Evolutionary conservation across 2,888 invertebrate species (phyloP).

Genomic region (Uropetala carovei): DNA sequence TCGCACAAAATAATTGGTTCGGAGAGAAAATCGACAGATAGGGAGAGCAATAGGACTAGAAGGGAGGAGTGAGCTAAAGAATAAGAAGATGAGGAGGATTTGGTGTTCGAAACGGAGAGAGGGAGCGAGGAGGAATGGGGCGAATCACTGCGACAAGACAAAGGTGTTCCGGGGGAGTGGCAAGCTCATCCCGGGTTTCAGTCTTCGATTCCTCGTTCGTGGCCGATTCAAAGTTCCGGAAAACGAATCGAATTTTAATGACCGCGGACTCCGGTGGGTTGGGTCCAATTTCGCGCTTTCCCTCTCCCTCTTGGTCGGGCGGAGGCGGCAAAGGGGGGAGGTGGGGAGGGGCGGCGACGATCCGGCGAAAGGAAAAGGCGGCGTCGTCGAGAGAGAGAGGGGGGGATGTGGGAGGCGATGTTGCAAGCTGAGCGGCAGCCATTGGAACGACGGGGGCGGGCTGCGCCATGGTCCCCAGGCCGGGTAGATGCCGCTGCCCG

Average conservation of each 20-base stretch:
- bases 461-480: background rate
- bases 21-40: background rate
- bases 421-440: background rate
- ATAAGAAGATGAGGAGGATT: background rate
- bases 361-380: slow-evolving; percentile 14
- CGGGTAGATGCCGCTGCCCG: too few relatives aligned
- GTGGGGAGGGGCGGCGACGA: too few relatives aligned
- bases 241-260: slow-evolving; percentile 32
- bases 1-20: too few relatives aligned
- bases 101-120: background rate
- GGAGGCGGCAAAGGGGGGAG: too few relatives aligned
- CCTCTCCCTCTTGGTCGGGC: background rate
- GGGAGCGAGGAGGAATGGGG: background rate
- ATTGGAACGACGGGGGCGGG: slow-evolving; percentile 15
- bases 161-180: background rate
- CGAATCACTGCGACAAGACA: background rate
- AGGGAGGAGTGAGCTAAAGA: background rate
- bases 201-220: background rate
- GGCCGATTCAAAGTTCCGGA: slow-evolving; percentile 10
- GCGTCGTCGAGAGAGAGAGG: background rate
- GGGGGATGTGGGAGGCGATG: background rate
- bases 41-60: background rate
- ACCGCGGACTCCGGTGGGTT: background rate
- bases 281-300: slow-evolving; percentile 19
- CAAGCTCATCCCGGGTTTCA: too few relatives aligned